These are phyloP conservation scores for Psylliodes chrysocephalus DNA, from an alignment of 2,888 invertebrate species.

Conservation along the genomic window DNA sequence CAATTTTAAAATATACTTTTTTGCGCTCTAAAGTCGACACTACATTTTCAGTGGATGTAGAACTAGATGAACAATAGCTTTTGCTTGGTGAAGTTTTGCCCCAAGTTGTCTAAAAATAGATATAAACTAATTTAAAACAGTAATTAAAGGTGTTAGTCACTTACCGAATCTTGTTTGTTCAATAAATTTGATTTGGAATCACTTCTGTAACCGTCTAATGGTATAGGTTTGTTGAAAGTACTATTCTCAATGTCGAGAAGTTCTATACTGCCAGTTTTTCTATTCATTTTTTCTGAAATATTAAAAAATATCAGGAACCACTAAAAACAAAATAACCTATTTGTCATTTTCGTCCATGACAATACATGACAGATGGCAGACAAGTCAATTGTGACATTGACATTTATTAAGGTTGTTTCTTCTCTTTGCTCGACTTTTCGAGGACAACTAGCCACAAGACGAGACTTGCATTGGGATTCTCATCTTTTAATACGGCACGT, in stretches of 20 bases:
- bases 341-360: constrained; percentile 3
- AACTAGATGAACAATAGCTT: constrained; percentile 72
- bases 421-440: too few species aligned
- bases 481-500: too few species aligned
- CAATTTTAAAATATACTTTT: constrained; percentile 47
- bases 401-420: too few species aligned
- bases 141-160: constrained; percentile 47
- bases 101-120: constrained; percentile 66
- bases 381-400: too few species aligned
- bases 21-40: constrained; percentile 69
- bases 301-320: background rate
- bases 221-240: constrained; percentile 76
- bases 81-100: constrained; percentile 72
- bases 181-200: constrained; percentile 88
- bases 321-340: constrained; percentile 16
- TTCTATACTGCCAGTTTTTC: constrained; percentile 75
- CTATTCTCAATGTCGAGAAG: constrained; percentile 73
- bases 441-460: too few species aligned
- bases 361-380: too few species aligned
- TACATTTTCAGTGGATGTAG: constrained; percentile 73
- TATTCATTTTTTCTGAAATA: constrained; percentile 58
- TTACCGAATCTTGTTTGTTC: constrained; percentile 85
- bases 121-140: background rate
- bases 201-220: constrained; percentile 82
- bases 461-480: too few species aligned